Base-by-base conservation (phyloP, 2,888 invertebrate species). In the Mesochorus sp. region DNA sequence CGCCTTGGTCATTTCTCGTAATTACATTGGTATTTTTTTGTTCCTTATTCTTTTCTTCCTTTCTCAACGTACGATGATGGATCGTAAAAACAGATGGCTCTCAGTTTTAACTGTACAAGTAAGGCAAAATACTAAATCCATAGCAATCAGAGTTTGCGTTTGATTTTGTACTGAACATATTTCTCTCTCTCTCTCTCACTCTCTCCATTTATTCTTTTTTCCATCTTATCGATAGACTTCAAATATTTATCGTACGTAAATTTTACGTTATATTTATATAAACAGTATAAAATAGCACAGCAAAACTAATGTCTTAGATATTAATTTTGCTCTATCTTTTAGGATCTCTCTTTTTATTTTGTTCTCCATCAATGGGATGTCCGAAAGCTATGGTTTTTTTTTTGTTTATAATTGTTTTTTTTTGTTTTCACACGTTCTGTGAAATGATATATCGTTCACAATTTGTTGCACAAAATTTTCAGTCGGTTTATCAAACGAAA, bases 201-300 rank as follows among this genome's bases (percentile, higher is more conserved):
- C n/a, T 24, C 17, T 19, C 34, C 26, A 34, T 31, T 39, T 47
- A 6, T 37, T 39, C 5, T 17, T 5, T 42, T 47, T 21, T 44
- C 37, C 21, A 19, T 24, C 17, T 68, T 21, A 34, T 61, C 62
- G 51, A 71, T 28, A 47, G 39, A 62, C 31, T 74, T 37, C 42
- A 57, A 61, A 37, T n/a, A 79, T 55, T 55, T n/a, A 42, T 61
- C 67, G 42, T 66, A 24, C 19, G 24, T 47, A 47, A 66, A 70
- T 73, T 10, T 77, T 51, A 62, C 24, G 37, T 71, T 71, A 66
- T 55, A 70, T 71, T 14, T 53, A 51, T 71, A 73, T 53, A 73
- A 80, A 70, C 70, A 59, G 70, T 79, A 76, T 76, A 79, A 80
- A 80, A 72, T 76, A 73, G 78, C 75, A 68, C 75, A 62, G 67